Conservation (phyloP, 2,113 vertebrate species). For the Vimba vimba region DNA sequence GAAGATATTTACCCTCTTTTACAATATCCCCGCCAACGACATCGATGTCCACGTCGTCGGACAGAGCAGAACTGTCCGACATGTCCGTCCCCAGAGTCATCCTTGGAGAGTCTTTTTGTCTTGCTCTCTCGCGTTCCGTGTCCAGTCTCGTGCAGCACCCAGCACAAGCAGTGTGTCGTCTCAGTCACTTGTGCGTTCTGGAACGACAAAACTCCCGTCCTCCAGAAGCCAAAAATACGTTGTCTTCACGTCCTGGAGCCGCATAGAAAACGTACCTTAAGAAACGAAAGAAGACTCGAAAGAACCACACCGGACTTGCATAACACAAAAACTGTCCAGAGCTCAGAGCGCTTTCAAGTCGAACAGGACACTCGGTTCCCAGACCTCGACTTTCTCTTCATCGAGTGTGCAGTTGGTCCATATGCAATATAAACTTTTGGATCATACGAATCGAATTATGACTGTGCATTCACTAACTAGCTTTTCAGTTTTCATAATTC, state of each 20-base stretch:
- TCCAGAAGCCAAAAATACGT: slow-evolving; percentile 37
- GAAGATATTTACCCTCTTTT: slow-evolving; percentile 79
- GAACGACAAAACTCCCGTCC: background rate
- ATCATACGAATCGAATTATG: background rate
- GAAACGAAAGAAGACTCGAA: slow-evolving; percentile 48
- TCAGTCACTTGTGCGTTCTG: slow-evolving; percentile 22
- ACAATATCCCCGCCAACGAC: slow-evolving; percentile 89
- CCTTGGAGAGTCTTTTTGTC: slow-evolving; percentile 69
- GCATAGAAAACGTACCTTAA: slow-evolving; percentile 61
- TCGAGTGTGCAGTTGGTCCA: background rate
- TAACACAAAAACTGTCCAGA: slow-evolving; percentile 5
- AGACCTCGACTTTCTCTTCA: slow-evolving; percentile 19
- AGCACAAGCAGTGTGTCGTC: slow-evolving; percentile 24
- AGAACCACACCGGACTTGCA: background rate
- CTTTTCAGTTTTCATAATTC: slow-evolving; percentile 24
- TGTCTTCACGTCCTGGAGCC: slow-evolving; percentile 59
- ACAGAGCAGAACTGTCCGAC: slow-evolving; percentile 85
- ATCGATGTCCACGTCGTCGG: slow-evolving; percentile 93
- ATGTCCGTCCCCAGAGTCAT: slow-evolving; percentile 87
- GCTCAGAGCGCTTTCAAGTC: slow-evolving; percentile 7
- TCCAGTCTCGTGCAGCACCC: slow-evolving; percentile 57
- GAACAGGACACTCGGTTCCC: slow-evolving; percentile 1
- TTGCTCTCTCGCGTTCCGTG: slow-evolving; percentile 67
- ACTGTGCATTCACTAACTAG: background rate
- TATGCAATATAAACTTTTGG: background rate